Base-by-base conservation (phyloP, 2,113 vertebrate species). In the Sinocyclocheilus rhinocerous region DNA sequence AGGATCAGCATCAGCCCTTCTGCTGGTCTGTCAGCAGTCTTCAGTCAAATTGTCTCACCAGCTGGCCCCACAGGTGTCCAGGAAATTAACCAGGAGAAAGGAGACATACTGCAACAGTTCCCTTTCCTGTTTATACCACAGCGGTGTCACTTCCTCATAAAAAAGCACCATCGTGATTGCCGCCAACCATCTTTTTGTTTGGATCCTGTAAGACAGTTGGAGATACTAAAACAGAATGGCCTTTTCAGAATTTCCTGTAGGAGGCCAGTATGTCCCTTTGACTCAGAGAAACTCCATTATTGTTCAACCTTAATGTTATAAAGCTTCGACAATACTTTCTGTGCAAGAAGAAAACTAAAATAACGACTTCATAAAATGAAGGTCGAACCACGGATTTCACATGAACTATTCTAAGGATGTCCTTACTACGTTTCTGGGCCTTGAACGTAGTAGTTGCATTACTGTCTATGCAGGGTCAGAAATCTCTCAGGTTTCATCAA, bases 11-110 rank as follows among this genome's bases (percentile, higher is more conserved):
- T 93, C 88, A 91, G 86, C 87, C 90, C 90, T 92, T 92, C 91
- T 92, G 69, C 89, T 81, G 89, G 90, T 92, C 91, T 93, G 90
- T 93, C 91, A 92, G 87, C 91, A 92, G 91, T 91, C 90, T 90
- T 91, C 92, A 90, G 91, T 92, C 91, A 92, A 89, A 91, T 91
- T 84, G 86, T 85, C 89, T 89, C 82, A 80, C 88, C 76, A 89
- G 91, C 91, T 90, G 90, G 87, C 87, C 89, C 91, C 81, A 91
- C 85, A 87, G 91, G 88, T 88, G 84, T 88, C 82, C 12, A 89
- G 91, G 88, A 92, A 94, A 92, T 92, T 86, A 93, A 93, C 86
- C 87, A 88, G 86, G 85, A 91, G 90, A 87, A 88, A 85, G 82
- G 79, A 77, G 42, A 89, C 65, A 15, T 77, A 76, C 86, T 45